Evolutionary conservation across 2,888 invertebrate genomes (phyloP), one percentile per base, ranked within the genome.

Genomic region (Eurytoma californica): DNA sequence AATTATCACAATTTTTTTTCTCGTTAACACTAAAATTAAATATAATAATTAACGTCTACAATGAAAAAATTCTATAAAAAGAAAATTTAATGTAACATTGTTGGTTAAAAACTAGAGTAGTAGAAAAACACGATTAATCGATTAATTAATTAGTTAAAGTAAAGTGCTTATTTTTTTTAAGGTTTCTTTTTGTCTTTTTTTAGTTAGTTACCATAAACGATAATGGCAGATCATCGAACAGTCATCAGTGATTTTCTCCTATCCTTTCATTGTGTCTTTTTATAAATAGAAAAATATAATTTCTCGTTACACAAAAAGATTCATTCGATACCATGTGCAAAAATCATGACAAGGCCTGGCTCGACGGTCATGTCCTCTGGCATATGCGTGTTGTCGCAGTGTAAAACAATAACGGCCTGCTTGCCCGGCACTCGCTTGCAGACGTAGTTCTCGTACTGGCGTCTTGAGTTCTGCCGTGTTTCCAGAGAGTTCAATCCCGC

Each of bases 281-380:
- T 77, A 60, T 79, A 68, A 49, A 74, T 82, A 83, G 72, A 84
- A 84, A 84, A 84, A 83, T 83, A 83, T 81, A 83, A 75, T 82
- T 80, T 78, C 80, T 61, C 79, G 58, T 77, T 75, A 78, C 68
- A 49, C 80, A 72, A 55, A 55, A 80, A 39, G 70, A 74, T 79
- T 85, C 72, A 96, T 91, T 96, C 96, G 85, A 98, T 97, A 82
- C 98, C 98, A 91, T 98, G 98, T 80, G 98, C 98, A 91, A 98
- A 98, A 88, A 98, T 98, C 98, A 98, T 98, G 72, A 98, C 98
- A 83, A 98, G 93, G 1, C 98, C 98, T 0, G 98, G 98, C 85
- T 98, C 97, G 58, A 97, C 94, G 94, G 98, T 97, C 94, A 98
- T 97, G 86, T 98, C 97, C 83, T 97, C 97, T 77, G 96, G 95